phyloP scores from a whole-genome alignment of 2,797 vertebrate genomes.

The Platyrinchus mystaceus region DNA sequence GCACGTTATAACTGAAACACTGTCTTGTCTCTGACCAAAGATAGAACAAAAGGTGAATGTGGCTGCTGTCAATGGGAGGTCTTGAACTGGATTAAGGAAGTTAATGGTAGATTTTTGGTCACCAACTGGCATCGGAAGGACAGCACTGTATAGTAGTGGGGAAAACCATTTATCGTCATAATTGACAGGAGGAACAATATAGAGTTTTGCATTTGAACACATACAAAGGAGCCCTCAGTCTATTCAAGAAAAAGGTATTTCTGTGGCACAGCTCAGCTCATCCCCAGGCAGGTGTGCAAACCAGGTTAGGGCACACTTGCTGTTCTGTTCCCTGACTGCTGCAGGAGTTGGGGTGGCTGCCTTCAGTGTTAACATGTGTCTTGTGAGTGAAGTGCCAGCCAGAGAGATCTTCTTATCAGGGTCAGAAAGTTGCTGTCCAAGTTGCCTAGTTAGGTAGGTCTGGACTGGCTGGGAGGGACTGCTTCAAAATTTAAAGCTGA shows the following conservation, averaged over 20 bases:
- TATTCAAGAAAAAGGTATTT: not conserved
- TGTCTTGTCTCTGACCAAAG: fast-evolving
- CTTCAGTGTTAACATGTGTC: not conserved
- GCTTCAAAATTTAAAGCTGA: not conserved
- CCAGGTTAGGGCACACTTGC: not conserved
- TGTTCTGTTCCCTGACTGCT: not conserved
- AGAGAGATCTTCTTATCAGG: not conserved
- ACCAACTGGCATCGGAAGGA: not conserved
- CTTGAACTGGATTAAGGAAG: not conserved
- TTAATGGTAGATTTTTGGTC: not conserved
- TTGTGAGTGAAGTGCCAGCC: not conserved
- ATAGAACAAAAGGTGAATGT: fast-evolving
- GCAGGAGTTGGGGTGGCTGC: not conserved
- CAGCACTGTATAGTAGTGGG: not conserved
- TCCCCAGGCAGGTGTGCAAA: not conserved
- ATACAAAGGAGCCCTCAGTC: not conserved
- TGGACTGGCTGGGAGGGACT: not conserved
- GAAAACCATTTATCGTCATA: not conserved
- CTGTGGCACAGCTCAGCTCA: not conserved
- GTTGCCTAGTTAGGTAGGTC: not conserved
- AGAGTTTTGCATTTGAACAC: not conserved
- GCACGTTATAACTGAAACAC: not conserved
- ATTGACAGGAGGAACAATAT: not conserved
- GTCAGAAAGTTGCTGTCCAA: not conserved
- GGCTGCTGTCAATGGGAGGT: not conserved